Percentiles rank a stretch among this genome's conserved stretches.
phyloP scores from a whole-genome alignment of 1,140 invertebrate genomes.

The Schlechtendalia chinensis region DNA sequence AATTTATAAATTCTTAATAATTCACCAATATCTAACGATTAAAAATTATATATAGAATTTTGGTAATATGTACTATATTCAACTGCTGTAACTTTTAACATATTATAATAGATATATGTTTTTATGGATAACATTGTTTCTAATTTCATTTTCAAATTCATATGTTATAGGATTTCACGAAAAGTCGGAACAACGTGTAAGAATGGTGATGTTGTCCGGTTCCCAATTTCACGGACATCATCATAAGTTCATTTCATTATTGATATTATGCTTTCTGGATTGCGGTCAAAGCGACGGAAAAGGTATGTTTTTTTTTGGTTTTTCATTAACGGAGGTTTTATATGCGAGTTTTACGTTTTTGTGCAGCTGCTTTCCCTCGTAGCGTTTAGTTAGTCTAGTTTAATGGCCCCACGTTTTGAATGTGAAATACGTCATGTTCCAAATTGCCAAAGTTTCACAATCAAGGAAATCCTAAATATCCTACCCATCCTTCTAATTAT shows the following conservation, averaged over 20 bases:
- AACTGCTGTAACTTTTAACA: no score
- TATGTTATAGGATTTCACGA: neutral
- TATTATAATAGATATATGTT: no score
- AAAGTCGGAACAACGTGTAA: neutral
- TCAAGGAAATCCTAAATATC: conserved; percentile 47
- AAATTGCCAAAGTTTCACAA: conserved; percentile 47
- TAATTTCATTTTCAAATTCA: no score
- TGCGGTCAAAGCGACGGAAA: conserved; percentile 27
- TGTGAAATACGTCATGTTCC: conserved; percentile 33
- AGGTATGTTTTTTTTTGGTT: conserved; percentile 1
- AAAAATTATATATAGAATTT: no score
- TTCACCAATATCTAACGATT: no score
- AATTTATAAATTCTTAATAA: no score
- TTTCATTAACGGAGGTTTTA: neutral
- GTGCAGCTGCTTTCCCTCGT: neutral
- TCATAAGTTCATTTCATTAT: conserved; percentile 21
- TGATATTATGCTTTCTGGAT: conserved; percentile 40
- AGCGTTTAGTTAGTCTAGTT: neutral
- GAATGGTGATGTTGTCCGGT: conserved; percentile 21
- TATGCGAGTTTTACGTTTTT: neutral
- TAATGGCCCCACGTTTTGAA: conserved; percentile 2
- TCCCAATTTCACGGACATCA: conserved; percentile 18
- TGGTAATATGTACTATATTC: no score
- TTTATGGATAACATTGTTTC: no score
- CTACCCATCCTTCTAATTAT: conserved; percentile 35